phyloP scores from a whole-genome alignment of 2,113 vertebrate genomes.

The Narcine bancroftii region DNA sequence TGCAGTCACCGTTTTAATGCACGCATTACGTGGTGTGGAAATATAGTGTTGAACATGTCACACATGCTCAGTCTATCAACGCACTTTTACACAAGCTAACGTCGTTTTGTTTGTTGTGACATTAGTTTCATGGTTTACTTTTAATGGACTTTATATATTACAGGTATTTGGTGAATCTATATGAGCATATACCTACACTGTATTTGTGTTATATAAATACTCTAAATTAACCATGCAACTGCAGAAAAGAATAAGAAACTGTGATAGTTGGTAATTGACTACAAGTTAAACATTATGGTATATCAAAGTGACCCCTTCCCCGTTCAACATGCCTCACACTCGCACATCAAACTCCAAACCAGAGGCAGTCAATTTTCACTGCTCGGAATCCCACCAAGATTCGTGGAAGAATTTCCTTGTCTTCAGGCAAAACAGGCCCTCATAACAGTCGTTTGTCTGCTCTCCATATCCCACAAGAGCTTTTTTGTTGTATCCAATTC shows the following conservation, averaged over 20 bases:
- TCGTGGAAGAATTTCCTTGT: slow-evolving; percentile 46
- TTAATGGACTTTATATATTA: not conserved
- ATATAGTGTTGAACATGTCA: not conserved
- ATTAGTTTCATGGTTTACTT: not conserved
- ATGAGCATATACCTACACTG: not conserved
- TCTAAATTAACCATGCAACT: not conserved
- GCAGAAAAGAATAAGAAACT: not conserved
- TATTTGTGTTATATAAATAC: not conserved
- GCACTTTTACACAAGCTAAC: not conserved
- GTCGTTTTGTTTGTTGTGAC: not conserved
- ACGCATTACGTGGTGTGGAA: not conserved
- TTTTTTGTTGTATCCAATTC: slow-evolving; percentile 40
- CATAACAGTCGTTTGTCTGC: slow-evolving; percentile 45
- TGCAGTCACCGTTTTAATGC: not conserved
- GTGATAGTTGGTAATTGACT: not conserved
- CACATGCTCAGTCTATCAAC: not conserved
- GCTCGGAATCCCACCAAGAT: slow-evolving; percentile 41
- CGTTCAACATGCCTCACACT: not conserved
- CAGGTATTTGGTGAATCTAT: not conserved
- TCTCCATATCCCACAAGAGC: slow-evolving; percentile 54
- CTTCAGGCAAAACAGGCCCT: slow-evolving; percentile 47
- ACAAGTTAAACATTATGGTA: not conserved
- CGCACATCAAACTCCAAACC: slow-evolving; percentile 39
- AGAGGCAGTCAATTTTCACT: slow-evolving; percentile 42
- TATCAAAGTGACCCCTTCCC: not conserved